A percentile compares a stretch with the other conserved stretches of the same genome.
Evolutionary conservation across 2,888 invertebrate species (phyloP).

Genomic region (Drosophila anceps): DNA sequence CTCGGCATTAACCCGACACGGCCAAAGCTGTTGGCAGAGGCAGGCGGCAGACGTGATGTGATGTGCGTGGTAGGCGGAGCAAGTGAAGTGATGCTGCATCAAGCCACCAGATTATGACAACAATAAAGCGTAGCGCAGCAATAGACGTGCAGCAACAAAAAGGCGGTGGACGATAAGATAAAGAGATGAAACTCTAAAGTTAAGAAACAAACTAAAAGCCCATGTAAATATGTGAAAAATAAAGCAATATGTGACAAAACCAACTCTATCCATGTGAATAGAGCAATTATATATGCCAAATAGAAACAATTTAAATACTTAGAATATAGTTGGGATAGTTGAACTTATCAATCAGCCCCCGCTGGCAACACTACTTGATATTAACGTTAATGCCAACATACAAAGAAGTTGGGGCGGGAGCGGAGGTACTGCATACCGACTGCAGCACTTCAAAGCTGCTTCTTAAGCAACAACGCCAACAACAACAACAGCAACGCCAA

Average conservation of each 20-base stretch:
- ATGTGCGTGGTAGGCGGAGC: constrained; percentile 1
- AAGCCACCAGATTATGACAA: constrained; percentile 69
- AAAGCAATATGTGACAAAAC: too few relatives aligned
- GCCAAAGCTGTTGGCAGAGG: not conserved
- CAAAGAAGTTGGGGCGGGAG: constrained; percentile 40
- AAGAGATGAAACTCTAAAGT: constrained; percentile 15
- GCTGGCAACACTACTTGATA: constrained; percentile 40
- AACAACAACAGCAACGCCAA: constrained; percentile 44
- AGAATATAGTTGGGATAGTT: not conserved
- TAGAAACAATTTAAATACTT: not conserved
- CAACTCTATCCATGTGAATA: not conserved
- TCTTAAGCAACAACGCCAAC: constrained; percentile 30
- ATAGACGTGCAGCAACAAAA: constrained; percentile 39
- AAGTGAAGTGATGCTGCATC: constrained; percentile 42
- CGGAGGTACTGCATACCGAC: not conserved
- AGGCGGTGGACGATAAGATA: constrained; percentile 14
- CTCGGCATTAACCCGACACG: constrained; percentile 47
- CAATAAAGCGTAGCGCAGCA: constrained; percentile 59
- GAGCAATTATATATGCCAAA: not conserved
- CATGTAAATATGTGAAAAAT: not conserved
- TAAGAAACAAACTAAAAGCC: not conserved
- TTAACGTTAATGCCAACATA: constrained; percentile 56
- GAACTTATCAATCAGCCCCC: constrained; percentile 28
- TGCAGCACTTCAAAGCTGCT: constrained; percentile 47
- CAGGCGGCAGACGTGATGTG: too few relatives aligned